Evolutionary conservation across 2,797 vertebrate species (phyloP).

Genomic region (Lerista edwardsae): DNA sequence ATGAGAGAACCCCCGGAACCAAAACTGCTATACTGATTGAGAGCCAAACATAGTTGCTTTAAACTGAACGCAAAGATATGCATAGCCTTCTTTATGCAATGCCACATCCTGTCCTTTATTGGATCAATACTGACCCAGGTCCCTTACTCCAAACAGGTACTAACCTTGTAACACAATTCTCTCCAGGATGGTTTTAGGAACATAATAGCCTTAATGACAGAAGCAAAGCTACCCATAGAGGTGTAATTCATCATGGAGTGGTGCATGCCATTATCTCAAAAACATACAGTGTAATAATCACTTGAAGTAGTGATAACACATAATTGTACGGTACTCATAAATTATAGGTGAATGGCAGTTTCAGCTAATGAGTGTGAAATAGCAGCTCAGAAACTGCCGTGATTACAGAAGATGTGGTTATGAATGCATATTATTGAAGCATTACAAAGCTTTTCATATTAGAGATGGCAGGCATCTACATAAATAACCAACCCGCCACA

Average conservation of each 20-base stretch:
- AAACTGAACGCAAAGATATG: conserved; percentile 1
- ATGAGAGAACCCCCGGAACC: neutral
- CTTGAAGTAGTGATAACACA: conserved; percentile 79
- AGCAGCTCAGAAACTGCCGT: conserved; percentile 71
- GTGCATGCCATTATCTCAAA: conserved; percentile 76
- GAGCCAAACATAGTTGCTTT: neutral
- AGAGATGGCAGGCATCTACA: conserved; percentile 63
- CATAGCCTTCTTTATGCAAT: neutral
- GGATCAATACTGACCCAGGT: conserved; percentile 43
- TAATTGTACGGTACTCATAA: conserved; percentile 81
- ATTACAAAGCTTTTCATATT: conserved; percentile 74
- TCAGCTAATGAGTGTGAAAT: conserved; percentile 76
- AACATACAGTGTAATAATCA: conserved; percentile 80
- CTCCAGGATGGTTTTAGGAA: conserved; percentile 68
- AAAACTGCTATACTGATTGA: neutral
- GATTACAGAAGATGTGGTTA: conserved; percentile 78
- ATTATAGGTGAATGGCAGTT: conserved; percentile 83
- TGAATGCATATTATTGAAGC: conserved; percentile 73
- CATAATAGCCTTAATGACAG: conserved; percentile 79
- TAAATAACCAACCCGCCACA: conserved; percentile 50
- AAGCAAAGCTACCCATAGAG: conserved; percentile 72
- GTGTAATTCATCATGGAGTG: conserved; percentile 77
- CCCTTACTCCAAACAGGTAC: conserved; percentile 54
- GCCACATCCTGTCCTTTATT: conserved; percentile 23
- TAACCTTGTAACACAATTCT: conserved; percentile 62